Conservation (phyloP, 2,113 vertebrate species). For the Mellivora capensis region DNA sequence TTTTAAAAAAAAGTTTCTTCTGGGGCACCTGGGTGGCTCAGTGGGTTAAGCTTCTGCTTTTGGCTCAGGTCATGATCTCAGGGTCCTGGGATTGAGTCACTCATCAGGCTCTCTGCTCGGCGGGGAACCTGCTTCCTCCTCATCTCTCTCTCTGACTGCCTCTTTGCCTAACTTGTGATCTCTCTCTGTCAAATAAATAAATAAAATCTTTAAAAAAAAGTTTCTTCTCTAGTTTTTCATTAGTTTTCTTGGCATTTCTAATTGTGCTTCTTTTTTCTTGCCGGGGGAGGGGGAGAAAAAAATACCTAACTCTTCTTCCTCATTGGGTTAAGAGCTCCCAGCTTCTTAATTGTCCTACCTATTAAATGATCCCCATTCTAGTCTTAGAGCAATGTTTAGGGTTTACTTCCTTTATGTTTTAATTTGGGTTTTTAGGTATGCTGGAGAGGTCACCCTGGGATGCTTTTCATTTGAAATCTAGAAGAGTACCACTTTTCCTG, state of each 20-base stretch:
- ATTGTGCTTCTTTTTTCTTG: neutral
- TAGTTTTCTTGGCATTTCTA: neutral
- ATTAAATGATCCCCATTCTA: neutral
- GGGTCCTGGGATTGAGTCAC: too few species aligned
- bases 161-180: too few species aligned
- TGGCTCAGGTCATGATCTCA: too few species aligned
- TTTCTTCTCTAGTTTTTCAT: neutral
- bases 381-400: neutral
- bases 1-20: neutral
- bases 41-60: too few species aligned
- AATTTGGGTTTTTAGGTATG: neutral
- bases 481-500: neutral
- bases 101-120: too few species aligned
- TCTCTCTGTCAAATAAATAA: too few species aligned
- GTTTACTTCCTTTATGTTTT: neutral
- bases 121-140: too few species aligned
- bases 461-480: neutral
- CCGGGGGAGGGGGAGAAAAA: neutral
- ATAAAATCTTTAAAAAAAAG: neutral
- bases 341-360: neutral
- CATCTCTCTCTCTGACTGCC: too few species aligned
- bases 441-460: neutral
- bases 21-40: too few species aligned
- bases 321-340: neutral
- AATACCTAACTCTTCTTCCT: neutral